Evolutionary conservation across 92 coral and sea anemone species (phyloP).

Genomic region (Zoanthus sansibaricus): DNA sequence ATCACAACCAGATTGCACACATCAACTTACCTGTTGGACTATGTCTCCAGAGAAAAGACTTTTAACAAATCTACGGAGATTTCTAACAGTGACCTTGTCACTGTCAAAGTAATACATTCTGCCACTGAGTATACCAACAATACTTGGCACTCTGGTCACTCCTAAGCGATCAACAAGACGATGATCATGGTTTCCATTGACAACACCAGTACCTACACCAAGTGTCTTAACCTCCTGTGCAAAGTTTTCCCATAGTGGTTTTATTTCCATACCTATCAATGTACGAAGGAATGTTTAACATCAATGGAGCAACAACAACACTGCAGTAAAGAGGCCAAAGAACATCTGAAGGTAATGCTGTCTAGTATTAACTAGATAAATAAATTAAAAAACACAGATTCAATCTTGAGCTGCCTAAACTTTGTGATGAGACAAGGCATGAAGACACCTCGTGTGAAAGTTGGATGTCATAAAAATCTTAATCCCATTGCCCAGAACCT

Average conservation of each 20-base stretch:
- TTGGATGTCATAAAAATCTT: too few species aligned
- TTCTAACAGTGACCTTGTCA: constrained; percentile 63
- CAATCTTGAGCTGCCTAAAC: too few species aligned
- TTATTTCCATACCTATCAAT: constrained; percentile 77
- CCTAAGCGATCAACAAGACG: constrained; percentile 75
- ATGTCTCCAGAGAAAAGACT: constrained; percentile 72
- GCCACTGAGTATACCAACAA: constrained; percentile 88
- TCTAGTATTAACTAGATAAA: too few species aligned
- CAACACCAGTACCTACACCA: constrained; percentile 83
- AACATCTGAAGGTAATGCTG: too few species aligned
- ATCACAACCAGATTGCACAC: neutral
- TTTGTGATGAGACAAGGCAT: too few species aligned
- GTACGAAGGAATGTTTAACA: neutral
- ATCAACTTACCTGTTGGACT: constrained; percentile 71
- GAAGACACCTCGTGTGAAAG: neutral
- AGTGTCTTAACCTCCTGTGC: constrained; percentile 74
- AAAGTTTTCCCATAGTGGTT: constrained; percentile 78
- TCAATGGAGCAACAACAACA: too few species aligned
- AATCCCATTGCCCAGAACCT: too few species aligned
- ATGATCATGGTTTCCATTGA: constrained; percentile 81
- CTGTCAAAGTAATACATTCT: constrained; percentile 61
- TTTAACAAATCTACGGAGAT: constrained; percentile 75
- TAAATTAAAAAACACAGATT: too few species aligned
- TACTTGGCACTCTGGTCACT: constrained; percentile 77
- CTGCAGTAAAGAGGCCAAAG: too few species aligned